Evolutionary conservation across 2,113 vertebrate species (phyloP).

Genomic region (Phrynosoma blainvillii): DNA sequence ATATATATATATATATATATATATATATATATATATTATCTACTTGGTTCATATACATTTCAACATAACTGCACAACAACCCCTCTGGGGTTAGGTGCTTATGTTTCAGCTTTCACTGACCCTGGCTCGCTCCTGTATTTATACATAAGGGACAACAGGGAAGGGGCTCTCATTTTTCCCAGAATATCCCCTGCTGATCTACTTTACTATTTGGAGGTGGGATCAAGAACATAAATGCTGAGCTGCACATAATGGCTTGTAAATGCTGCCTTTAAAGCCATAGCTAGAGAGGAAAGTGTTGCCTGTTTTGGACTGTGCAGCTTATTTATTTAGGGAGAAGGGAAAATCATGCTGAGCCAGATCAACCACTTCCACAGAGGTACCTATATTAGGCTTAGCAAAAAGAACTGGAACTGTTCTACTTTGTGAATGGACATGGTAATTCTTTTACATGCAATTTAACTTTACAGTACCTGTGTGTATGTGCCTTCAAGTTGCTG

Average conservation of each 20-base stretch:
- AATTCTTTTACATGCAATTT: conserved; percentile 5
- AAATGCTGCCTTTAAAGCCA: conserved; percentile 54
- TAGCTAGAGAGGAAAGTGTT: conserved; percentile 46
- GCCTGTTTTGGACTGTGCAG: conserved; percentile 23
- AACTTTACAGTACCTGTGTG: not conserved
- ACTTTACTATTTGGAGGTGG: conserved; percentile 55
- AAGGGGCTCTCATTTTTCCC: conserved; percentile 66
- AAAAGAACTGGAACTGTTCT: not conserved
- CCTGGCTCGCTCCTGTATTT: conserved; percentile 57
- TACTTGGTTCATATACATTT: conserved; percentile 61
- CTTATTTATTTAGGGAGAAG: conserved; percentile 65
- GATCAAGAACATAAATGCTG: conserved; percentile 52
- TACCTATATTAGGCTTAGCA: not conserved
- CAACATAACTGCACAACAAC: conserved; percentile 43
- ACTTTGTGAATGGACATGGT: not conserved
- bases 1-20: too few relatives aligned
- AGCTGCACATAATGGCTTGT: conserved; percentile 54
- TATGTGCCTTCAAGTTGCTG: too few relatives aligned
- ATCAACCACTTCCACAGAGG: not conserved
- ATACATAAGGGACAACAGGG: conserved; percentile 46
- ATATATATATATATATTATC: too few relatives aligned
- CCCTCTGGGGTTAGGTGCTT: conserved; percentile 60
- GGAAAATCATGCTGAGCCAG: conserved; percentile 54
- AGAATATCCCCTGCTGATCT: conserved; percentile 59
- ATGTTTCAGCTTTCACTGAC: conserved; percentile 69